Percentiles rank a stretch among this genome's conserved stretches.
Conservation (phyloP, 2,888 invertebrate genomes). For the Erebia epiphron region DNA sequence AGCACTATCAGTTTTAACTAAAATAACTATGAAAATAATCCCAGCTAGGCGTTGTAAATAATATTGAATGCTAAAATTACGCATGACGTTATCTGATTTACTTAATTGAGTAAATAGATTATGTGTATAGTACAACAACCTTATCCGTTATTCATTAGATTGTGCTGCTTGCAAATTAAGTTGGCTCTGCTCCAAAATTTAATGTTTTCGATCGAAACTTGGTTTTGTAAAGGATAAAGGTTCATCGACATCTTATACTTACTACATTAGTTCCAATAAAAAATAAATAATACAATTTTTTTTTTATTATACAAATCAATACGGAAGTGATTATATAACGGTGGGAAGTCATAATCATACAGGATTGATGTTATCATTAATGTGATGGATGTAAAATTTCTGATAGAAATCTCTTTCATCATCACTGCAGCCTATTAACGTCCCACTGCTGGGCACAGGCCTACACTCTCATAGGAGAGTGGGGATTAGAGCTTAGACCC, state of each 20-base stretch:
- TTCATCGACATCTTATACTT: background rate
- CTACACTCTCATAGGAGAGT: too few species aligned
- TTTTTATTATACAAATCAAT: conserved; percentile 58
- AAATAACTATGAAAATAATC: background rate
- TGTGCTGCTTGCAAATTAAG: conserved; percentile 45
- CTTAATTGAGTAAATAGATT: conserved; percentile 38
- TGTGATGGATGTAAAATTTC: conserved; percentile 62
- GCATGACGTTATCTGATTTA: conserved; percentile 10
- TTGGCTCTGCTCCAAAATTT: conserved; percentile 45
- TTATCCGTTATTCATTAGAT: conserved; percentile 49
- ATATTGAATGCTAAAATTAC: background rate
- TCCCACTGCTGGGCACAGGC: too few species aligned
- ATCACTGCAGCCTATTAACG: too few species aligned
- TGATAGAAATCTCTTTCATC: conserved; percentile 50
- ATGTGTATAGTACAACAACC: conserved; percentile 40
- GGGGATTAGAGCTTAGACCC: too few species aligned
- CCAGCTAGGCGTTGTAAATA: background rate
- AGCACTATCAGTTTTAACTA: too few species aligned
- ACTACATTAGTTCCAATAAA: too few species aligned
- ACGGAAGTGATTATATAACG: conserved; percentile 77
- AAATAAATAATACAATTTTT: too few species aligned
- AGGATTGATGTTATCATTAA: conserved; percentile 68
- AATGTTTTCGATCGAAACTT: conserved; percentile 43
- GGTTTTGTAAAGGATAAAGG: conserved; percentile 7
- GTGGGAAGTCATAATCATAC: conserved; percentile 67